These are phyloP conservation scores for Cryptotermes secundus DNA, from an alignment of 1,140 invertebrate genomes.

Conservation along the genomic window DNA sequence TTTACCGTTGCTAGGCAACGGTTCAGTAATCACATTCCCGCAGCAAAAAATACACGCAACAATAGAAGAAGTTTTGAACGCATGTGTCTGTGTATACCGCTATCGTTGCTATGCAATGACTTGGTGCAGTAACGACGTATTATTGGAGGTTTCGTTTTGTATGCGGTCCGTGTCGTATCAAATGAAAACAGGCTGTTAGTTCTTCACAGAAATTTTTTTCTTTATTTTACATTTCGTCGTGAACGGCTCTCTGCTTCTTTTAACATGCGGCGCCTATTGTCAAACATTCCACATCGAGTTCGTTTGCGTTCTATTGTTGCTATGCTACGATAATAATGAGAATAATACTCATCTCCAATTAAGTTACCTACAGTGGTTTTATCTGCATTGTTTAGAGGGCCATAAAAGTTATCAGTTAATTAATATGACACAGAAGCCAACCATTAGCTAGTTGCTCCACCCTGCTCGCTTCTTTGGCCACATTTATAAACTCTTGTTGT, in stretches of 20 bases:
- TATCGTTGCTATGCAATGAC: no score
- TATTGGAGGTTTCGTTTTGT: no score
- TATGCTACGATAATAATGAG: slow-evolving; percentile 28
- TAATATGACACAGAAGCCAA: slow-evolving; percentile 31
- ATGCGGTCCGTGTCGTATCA: no score
- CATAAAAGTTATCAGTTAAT: slow-evolving; percentile 36
- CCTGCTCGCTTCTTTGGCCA: not conserved
- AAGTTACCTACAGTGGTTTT: slow-evolving; percentile 27
- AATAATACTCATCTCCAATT: slow-evolving; percentile 37
- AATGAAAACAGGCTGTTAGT: no score
- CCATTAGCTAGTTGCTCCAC: slow-evolving; percentile 23
- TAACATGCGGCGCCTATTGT: not conserved
- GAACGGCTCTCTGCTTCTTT: not conserved
- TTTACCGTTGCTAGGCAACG: no score
- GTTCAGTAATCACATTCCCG: no score
- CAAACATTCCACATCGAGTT: not conserved
- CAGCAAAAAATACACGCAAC: no score
- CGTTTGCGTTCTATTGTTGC: not conserved
- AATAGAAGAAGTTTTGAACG: no score
- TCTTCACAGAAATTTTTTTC: no score
- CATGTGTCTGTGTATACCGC: no score
- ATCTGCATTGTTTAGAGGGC: slow-evolving; percentile 32
- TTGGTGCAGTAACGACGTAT: no score
- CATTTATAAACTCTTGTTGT: not conserved
- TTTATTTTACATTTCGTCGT: not conserved